Evolutionary conservation across 2,888 invertebrate species (phyloP).

Genomic region (Trissolcus brochymenae): DNA sequence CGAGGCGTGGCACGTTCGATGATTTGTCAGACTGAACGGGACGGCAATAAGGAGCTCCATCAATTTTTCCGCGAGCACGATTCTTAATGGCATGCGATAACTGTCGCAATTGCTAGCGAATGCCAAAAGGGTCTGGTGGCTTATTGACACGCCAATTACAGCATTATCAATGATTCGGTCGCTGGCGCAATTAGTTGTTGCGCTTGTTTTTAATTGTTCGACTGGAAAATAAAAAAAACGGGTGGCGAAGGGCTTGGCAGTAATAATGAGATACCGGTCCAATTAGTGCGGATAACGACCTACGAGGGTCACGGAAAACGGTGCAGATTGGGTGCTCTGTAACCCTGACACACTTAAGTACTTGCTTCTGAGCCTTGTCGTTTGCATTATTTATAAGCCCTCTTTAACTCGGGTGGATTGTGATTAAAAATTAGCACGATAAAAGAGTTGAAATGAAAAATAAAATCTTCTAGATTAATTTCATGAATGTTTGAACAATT

Average conservation of each 20-base stretch:
- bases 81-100: too few relatives aligned
- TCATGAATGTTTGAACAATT: background rate
- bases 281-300: constrained; percentile 67
- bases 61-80: constrained; percentile 4
- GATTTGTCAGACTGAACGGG: constrained; percentile 12
- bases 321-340: constrained; percentile 58
- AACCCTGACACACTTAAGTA: constrained; percentile 74
- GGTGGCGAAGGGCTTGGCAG: constrained; percentile 44
- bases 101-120: too few relatives aligned
- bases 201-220: constrained; percentile 62
- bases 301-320: constrained; percentile 38
- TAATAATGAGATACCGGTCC: constrained; percentile 62
- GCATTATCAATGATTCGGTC: constrained; percentile 22
- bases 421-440: constrained; percentile 32
- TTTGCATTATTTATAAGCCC: constrained; percentile 71
- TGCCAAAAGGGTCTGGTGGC: too few relatives aligned
- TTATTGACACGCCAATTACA: background rate
- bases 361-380: constrained; percentile 61
- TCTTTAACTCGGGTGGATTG: constrained; percentile 51
- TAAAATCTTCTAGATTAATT: background rate
- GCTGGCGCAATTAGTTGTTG: constrained; percentile 20
- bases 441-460: background rate
- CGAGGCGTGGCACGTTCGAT: constrained; percentile 5
- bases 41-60: constrained; percentile 29
- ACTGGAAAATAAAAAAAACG: constrained; percentile 44